Evolutionary conservation across 2,113 vertebrate species (phyloP).

Genomic region (Ia io): DNA sequence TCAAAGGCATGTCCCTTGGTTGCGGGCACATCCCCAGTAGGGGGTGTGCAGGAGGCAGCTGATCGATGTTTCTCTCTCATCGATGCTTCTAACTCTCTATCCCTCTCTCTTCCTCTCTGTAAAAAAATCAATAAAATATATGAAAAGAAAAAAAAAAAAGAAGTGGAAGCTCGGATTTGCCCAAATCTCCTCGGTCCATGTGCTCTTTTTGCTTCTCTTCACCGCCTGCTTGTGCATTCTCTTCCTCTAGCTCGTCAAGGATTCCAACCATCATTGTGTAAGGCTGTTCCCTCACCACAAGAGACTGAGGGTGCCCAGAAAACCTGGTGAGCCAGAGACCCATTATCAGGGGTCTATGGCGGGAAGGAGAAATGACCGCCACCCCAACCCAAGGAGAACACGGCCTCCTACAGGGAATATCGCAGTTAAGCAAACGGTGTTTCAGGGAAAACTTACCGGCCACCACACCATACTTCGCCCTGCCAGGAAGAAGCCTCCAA

Average conservation of each 20-base stretch:
- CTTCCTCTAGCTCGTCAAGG: neutral
- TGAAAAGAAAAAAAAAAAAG: too few relatives aligned
- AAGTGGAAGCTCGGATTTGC: neutral
- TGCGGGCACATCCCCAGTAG: too few relatives aligned
- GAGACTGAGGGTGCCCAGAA: neutral
- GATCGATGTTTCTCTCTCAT: too few relatives aligned
- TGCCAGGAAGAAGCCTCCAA: conserved; percentile 96
- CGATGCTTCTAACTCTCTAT: too few relatives aligned
- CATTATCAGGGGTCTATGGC: neutral
- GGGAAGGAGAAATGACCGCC: neutral
- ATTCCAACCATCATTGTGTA: neutral
- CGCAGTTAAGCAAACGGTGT: neutral
- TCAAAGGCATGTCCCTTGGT: too few relatives aligned
- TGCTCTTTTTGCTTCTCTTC: neutral
- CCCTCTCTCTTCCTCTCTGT: too few relatives aligned
- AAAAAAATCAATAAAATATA: too few relatives aligned
- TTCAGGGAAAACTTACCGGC: conserved; percentile 89
- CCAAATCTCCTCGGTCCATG: neutral
- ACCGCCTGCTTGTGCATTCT: neutral
- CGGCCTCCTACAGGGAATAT: neutral
- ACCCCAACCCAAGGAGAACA: neutral
- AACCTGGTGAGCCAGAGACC: neutral
- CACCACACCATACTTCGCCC: conserved; percentile 99
- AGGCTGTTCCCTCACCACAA: neutral
- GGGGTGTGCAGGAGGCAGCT: too few relatives aligned